These are phyloP conservation scores for Mesorhabditis sp. DNA, from an alignment of 2,888 invertebrate species.

Conservation along the genomic window DNA sequence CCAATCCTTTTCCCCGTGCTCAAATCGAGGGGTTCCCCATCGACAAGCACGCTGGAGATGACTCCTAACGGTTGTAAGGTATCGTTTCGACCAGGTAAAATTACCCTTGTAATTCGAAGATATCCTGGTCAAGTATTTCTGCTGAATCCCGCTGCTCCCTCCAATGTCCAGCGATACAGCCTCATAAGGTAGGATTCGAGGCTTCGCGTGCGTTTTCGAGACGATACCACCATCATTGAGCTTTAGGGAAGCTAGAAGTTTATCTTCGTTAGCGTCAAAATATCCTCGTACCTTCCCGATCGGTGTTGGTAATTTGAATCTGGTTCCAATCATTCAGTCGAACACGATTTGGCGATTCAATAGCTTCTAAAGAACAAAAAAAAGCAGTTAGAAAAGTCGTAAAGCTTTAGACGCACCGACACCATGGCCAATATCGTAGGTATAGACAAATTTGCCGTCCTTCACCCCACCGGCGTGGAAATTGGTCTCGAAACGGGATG, in stretches of 20 bases:
- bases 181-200: not conserved
- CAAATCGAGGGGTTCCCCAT: not conserved
- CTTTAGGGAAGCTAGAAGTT: not conserved
- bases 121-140: conserved; percentile 1
- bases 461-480: conserved; percentile 25
- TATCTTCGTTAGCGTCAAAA: not conserved
- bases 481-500: conserved; percentile 5
- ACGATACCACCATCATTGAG: not conserved
- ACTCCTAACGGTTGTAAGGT: not conserved
- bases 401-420: not conserved
- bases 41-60: conserved; percentile 3
- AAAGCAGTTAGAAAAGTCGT: not conserved
- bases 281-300: not conserved
- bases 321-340: conserved; percentile 1
- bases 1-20: conserved; percentile 4
- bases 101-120: not conserved
- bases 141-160: not conserved
- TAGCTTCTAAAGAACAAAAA: not conserved
- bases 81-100: not conserved
- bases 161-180: conserved; percentile 5
- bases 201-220: not conserved
- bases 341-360: not conserved
- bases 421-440: conserved; percentile 44
- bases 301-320: not conserved
- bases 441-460: conserved; percentile 42